Evolutionary conservation across 1,140 invertebrate species (phyloP).

Genomic region (Drosophila tsacasi): DNA sequence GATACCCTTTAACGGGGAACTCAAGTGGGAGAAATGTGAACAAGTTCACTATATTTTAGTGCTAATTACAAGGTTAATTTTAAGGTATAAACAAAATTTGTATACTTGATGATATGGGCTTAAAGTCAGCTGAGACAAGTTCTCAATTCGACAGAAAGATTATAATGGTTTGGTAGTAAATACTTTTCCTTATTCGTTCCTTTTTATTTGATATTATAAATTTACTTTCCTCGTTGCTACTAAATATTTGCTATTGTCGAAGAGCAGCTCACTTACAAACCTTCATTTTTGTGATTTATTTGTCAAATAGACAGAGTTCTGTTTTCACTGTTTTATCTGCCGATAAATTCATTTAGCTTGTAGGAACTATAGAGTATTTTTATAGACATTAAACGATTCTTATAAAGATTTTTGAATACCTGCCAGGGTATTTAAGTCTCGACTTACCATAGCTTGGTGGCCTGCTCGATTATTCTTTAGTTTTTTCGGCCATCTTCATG

Average conservation of each 20-base stretch:
- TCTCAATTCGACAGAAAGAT: background rate
- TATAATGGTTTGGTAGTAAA: background rate
- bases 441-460: background rate
- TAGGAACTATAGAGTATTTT: background rate
- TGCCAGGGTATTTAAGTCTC: slow-evolving; percentile 9
- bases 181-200: background rate
- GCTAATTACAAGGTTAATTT: background rate
- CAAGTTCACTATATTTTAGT: background rate
- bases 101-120: background rate
- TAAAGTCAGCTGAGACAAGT: background rate
- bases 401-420: background rate
- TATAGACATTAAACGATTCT: background rate
- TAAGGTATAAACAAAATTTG: background rate
- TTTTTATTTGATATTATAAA: background rate
- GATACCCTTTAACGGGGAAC: slow-evolving; percentile 4
- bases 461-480: slow-evolving; percentile 19
- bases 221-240: background rate
- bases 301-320: background rate
- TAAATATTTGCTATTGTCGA: background rate
- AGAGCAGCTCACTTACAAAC: background rate
- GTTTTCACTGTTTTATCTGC: too few relatives aligned
- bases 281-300: background rate
- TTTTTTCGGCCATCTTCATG: slow-evolving; percentile 56
- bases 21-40: background rate
- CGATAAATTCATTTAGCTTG: background rate